phyloP scores from a whole-genome alignment of 1,140 invertebrate species.

The Aphis gossypii region DNA sequence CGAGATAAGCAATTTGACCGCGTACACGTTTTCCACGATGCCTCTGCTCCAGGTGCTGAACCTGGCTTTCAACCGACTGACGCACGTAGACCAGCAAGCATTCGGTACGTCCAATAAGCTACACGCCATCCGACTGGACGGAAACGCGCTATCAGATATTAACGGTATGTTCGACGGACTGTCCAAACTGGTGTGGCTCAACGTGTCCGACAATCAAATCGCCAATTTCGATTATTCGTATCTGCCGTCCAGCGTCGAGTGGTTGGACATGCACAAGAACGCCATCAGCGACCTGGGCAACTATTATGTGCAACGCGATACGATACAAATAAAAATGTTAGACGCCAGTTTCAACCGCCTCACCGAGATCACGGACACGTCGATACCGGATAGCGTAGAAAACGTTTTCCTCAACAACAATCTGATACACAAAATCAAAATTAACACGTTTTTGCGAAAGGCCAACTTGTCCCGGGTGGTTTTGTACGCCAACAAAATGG shows the following conservation, averaged over 20 bases:
- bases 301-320: constrained; percentile 74
- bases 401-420: constrained; percentile 84
- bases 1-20: constrained; percentile 84
- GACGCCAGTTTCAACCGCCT: constrained; percentile 86
- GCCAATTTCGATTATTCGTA: constrained; percentile 90
- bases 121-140: constrained; percentile 85
- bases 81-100: constrained; percentile 80
- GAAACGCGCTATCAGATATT: constrained; percentile 84
- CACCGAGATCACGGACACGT: constrained; percentile 73
- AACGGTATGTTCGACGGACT: constrained; percentile 85
- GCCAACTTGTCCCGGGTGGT: constrained; percentile 82
- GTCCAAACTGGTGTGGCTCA: constrained; percentile 84
- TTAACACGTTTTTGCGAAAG: constrained; percentile 85
- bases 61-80: constrained; percentile 84
- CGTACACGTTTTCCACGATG: constrained; percentile 78
- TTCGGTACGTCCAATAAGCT: constrained; percentile 82
- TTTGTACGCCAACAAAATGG: constrained; percentile 85
- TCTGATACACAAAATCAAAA: constrained; percentile 78
- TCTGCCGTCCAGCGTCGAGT: constrained; percentile 81
- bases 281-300: constrained; percentile 82
- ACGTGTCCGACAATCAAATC: constrained; percentile 89
- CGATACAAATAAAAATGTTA: constrained; percentile 74
- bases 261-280: constrained; percentile 91
- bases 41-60: constrained; percentile 87
- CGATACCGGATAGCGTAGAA: constrained; percentile 80